phyloP scores from a whole-genome alignment of 2,888 invertebrate genomes.

The Andrena bicolor region DNA sequence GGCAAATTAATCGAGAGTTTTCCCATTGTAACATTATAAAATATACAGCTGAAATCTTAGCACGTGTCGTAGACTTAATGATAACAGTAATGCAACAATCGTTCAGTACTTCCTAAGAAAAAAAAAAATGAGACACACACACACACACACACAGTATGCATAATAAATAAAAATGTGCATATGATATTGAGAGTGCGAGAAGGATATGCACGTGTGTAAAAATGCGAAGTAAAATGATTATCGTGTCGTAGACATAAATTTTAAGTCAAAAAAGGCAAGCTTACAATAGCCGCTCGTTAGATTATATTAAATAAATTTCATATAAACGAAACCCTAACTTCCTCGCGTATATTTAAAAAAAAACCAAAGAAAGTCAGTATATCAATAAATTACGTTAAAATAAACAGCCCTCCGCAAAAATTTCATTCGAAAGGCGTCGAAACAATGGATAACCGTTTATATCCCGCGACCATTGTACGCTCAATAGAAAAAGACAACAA shows the following conservation, averaged over 20 bases:
- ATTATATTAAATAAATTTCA: not conserved
- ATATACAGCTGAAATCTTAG: constrained; percentile 46
- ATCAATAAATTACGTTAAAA: not conserved
- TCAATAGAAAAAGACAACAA: constrained; percentile 64
- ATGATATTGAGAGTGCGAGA: constrained; percentile 23
- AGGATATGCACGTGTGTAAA: constrained; percentile 23
- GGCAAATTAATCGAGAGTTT: constrained; percentile 22
- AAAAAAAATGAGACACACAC: constrained; percentile 24
- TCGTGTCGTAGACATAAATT: constrained; percentile 49
- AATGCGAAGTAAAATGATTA: constrained; percentile 43
- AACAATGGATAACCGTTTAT: constrained; percentile 55
- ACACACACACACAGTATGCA: constrained; percentile 23
- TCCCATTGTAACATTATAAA: constrained; percentile 45
- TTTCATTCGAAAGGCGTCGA: constrained; percentile 40
- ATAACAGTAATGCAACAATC: constrained; percentile 41
- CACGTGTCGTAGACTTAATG: constrained; percentile 22
- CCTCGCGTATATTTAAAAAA: not conserved
- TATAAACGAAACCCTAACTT: not conserved
- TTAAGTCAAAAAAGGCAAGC: constrained; percentile 69
- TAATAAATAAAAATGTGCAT: constrained; percentile 59
- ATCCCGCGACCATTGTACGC: constrained; percentile 76
- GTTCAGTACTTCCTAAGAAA: constrained; percentile 19
- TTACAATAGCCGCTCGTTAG: constrained; percentile 75
- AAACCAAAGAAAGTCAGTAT: not conserved
- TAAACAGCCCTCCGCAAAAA: not conserved